Evolutionary conservation across 2,888 invertebrate genomes (phyloP), one percentile per base, ranked within the genome.

Genomic region (Himalopsyche japonica): DNA sequence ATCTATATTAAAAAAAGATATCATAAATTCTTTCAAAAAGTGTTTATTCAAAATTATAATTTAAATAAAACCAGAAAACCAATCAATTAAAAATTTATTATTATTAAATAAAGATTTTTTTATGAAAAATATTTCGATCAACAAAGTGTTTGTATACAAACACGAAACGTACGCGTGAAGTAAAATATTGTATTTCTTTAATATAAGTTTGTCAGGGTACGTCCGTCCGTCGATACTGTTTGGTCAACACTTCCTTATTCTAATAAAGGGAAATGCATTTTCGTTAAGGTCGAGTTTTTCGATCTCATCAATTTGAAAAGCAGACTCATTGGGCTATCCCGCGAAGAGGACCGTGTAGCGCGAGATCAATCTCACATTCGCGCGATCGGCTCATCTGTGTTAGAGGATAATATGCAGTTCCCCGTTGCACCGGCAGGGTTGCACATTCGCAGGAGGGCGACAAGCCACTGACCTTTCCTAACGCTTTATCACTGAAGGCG

Each of bases 341-440:
- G 10, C 24, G 20, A 57, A 57, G 57, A 20, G 24, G 57, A 20
- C 57, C 57, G 57, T 57, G 12, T 43, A 43, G 43, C 15, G 43
- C 43, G 57, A 57, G 57, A 57, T 57, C 24, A 57, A 20, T 57
- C 57, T 57, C 57, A 20, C 57, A 57, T 57, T 24, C 57, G 20
- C 57, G 20, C 24, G 20, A 20, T 57, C 15, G 10, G 7, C 57
- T 57, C 24, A 24, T 24, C n/a, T 20, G 57, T 57, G 49, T 49
- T 6, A 5, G n/a, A n/a, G 57, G 20, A 43, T 43, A 43, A 15
- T 15, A 57, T 57, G 84, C 85, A 64, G 83, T 79, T 81, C 79
- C 80, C 49, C 24, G 76, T 86, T 91, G 91, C 91, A 92, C 92
- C 92, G 91, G 90, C 91, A 92, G 91, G 90, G 92, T 90, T 76